A percentile compares a stretch with the other conserved stretches of the same genome.
phyloP scores from a whole-genome alignment of 2,888 invertebrate genomes.

The Nomada fabriciana region DNA sequence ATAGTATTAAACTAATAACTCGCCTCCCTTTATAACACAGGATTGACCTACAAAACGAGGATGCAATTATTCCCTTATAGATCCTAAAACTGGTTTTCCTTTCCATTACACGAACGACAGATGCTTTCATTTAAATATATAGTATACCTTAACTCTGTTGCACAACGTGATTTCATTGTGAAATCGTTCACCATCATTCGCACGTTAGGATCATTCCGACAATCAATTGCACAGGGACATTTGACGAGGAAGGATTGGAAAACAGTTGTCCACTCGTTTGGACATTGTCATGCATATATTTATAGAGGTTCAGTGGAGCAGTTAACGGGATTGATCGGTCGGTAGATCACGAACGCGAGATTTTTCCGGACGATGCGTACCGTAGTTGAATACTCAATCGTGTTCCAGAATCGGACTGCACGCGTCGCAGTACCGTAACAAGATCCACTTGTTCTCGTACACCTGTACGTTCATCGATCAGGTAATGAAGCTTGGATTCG shows the following conservation, averaged over 20 bases:
- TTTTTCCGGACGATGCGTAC: constrained; percentile 59
- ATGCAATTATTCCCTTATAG: too few species aligned
- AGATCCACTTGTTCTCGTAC: constrained; percentile 32
- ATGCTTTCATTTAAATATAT: too few species aligned
- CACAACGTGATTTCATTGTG: neutral
- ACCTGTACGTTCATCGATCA: constrained; percentile 21
- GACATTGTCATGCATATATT: constrained; percentile 53
- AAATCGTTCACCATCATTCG: neutral
- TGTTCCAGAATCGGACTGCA: constrained; percentile 45
- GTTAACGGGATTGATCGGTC: constrained; percentile 68
- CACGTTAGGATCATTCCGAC: constrained; percentile 22
- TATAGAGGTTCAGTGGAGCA: constrained; percentile 58
- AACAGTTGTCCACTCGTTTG: constrained; percentile 19
- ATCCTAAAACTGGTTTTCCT: too few species aligned
- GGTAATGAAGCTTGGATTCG: neutral
- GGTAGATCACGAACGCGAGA: constrained; percentile 63
- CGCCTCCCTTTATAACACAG: too few species aligned
- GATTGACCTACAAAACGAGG: too few species aligned
- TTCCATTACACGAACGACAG: too few species aligned
- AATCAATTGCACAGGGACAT: constrained; percentile 1
- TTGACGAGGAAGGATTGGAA: constrained; percentile 6
- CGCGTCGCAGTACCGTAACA: constrained; percentile 52
- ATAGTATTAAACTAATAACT: neutral
- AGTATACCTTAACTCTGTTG: too few species aligned
- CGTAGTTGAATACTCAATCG: constrained; percentile 62